Evolutionary conservation across 2,888 invertebrate species (phyloP).

Genomic region (Pachycephus smyrnensis): DNA sequence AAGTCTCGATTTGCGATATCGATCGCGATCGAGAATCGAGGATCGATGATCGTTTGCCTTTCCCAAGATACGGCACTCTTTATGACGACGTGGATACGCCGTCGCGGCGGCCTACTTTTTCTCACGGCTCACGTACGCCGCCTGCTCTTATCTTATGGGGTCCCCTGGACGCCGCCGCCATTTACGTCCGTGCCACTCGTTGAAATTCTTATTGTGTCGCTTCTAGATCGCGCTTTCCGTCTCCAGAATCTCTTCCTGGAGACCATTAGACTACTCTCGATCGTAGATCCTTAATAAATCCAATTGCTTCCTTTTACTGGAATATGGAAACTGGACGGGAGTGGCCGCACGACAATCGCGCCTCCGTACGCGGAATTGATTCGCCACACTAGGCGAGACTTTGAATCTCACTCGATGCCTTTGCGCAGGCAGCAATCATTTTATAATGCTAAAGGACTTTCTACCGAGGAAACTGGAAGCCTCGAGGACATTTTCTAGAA

Average conservation of each 20-base stretch:
- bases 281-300: not conserved
- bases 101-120: constrained; percentile 47
- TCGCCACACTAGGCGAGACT: not conserved
- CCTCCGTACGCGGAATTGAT: not conserved
- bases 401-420: not conserved
- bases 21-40: constrained; percentile 24
- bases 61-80: constrained; percentile 29
- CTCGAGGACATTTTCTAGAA: not conserved
- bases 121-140: constrained; percentile 4
- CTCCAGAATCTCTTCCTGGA: not conserved
- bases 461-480: not conserved
- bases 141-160: constrained; percentile 37
- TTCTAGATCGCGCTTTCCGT: constrained; percentile 11
- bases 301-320: not conserved
- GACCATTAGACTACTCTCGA: not conserved
- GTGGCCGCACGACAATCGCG: not conserved
- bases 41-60: constrained; percentile 35
- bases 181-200: not conserved
- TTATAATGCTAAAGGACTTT: not conserved
- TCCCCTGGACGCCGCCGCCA: constrained; percentile 15
- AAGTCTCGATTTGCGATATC: not conserved
- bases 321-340: not conserved
- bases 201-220: constrained; percentile 28
- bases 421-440: not conserved
- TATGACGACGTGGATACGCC: not conserved